phyloP scores from a whole-genome alignment of 2,888 invertebrate species.

The Digitonthophagus gazella region DNA sequence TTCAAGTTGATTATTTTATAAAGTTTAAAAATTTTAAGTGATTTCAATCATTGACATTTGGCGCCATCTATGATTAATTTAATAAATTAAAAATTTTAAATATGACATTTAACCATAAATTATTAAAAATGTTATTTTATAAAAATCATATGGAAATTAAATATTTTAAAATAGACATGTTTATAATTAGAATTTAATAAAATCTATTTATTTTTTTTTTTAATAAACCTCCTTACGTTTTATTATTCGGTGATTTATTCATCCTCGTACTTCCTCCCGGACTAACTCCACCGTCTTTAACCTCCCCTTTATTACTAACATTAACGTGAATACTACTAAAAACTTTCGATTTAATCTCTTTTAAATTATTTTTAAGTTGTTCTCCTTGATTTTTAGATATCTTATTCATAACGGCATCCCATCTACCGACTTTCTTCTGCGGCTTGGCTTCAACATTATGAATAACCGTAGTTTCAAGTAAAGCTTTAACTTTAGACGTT shows the following conservation, averaged over 20 bases:
- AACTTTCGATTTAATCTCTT: slow-evolving; percentile 85
- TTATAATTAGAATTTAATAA: too few species aligned
- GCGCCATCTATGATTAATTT: too few species aligned
- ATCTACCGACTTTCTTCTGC: slow-evolving; percentile 64
- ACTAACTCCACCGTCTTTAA: not conserved
- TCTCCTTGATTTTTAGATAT: slow-evolving; percentile 71
- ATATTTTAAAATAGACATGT: too few species aligned
- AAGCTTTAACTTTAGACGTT: slow-evolving; percentile 72
- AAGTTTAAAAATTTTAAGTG: too few species aligned
- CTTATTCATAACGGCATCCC: slow-evolving; percentile 84
- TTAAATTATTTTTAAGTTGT: slow-evolving; percentile 68
- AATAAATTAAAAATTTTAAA: too few species aligned
- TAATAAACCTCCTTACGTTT: slow-evolving; percentile 39
- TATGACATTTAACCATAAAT: too few species aligned
- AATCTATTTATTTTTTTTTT: not conserved
- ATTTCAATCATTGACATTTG: too few species aligned
- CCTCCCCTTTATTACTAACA: not conserved
- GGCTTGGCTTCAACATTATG: slow-evolving; percentile 58
- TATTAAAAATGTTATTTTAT: too few species aligned
- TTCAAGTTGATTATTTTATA: too few species aligned
- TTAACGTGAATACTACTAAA: slow-evolving; percentile 36
- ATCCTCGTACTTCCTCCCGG: slow-evolving; percentile 30
- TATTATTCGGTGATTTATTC: slow-evolving; percentile 41
- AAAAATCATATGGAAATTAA: too few species aligned
- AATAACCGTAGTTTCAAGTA: slow-evolving; percentile 63